Evolutionary conservation across 2,113 vertebrate genomes (phyloP).

Genomic region (Jacana jacana): DNA sequence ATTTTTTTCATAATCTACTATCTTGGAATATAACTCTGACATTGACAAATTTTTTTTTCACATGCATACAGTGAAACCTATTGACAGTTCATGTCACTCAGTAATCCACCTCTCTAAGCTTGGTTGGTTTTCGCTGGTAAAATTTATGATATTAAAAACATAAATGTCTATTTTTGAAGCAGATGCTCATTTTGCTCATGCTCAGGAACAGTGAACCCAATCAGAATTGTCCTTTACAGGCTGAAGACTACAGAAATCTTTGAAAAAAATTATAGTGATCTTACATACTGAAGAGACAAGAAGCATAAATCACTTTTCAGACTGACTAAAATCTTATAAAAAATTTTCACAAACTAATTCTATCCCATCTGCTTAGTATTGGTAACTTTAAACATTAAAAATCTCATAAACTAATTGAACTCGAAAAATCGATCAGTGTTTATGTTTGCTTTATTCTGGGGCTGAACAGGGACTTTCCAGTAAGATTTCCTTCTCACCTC

Average conservation of each 20-base stretch:
- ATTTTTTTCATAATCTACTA: not conserved
- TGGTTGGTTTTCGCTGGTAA: not conserved
- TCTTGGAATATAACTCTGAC: not conserved
- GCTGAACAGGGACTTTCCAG: not conserved
- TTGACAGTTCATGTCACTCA: not conserved
- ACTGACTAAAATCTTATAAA: not conserved
- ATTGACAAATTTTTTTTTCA: not conserved
- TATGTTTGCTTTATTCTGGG: not conserved
- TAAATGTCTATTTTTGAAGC: not conserved
- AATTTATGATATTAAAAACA: not conserved
- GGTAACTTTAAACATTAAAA: not conserved
- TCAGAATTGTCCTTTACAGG: not conserved
- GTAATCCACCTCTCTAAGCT: not conserved
- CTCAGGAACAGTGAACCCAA: not conserved
- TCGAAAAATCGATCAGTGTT: not conserved
- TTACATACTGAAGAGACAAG: not conserved
- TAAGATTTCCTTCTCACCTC: not conserved
- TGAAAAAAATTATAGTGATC: not conserved
- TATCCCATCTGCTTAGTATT: not conserved
- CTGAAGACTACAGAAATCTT: not conserved
- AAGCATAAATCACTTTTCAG: not conserved
- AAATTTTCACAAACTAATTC: not conserved
- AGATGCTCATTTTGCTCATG: not conserved
- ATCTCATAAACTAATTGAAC: not conserved
- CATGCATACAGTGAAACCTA: not conserved